Base-by-base conservation (phyloP, 2,888 invertebrate genomes). In the Cyaniris semiargus region DNA sequence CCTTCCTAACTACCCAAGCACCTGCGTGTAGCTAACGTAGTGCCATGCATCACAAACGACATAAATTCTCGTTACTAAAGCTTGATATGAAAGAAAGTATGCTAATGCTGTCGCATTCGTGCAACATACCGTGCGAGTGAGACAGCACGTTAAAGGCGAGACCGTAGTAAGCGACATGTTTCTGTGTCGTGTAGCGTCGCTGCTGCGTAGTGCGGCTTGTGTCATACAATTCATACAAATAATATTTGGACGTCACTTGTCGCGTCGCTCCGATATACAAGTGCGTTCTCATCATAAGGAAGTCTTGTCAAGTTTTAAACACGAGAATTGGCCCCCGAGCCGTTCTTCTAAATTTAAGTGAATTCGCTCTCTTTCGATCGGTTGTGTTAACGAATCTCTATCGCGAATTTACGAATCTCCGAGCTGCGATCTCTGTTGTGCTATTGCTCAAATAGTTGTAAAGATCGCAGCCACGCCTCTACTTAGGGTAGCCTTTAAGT, bases 391-490 rank as follows among this genome's bases (percentile, higher is more conserved):
- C 78, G 80, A 83, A 81, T 81, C 79, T 81, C 80, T 72, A 48
- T 78, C 77, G 72, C 78, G 78, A 76, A 74, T 79, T 74, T 78
- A 79, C 72, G 78, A 78, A 78, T 78, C 72, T 76, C 71, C 56
- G 76, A 87, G 87, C 86, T 83, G 82, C 84, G 84, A 87, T 87
- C 89, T 92, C 91, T 91, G 89, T 89, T 87, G 83, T 85, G 89
- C 92, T 93, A 93, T 93, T 93, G 91, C 79, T 86, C 83, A 91
- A 92, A 92, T 92, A 93, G 93, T 91, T 85, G 79, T 81, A 82
- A 92, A 91, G 91, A 80, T 82, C 84, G 81, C 82, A 76, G 78
- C 78, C 78, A 80, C 82, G 79, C 86, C 82, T 87, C 82, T 84
- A 83, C 80, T 83, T 84, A 80, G 86, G 80, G 86, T 90, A 89